Conservation (phyloP, 2,888 invertebrate species). For the Serripes groenlandicus region DNA sequence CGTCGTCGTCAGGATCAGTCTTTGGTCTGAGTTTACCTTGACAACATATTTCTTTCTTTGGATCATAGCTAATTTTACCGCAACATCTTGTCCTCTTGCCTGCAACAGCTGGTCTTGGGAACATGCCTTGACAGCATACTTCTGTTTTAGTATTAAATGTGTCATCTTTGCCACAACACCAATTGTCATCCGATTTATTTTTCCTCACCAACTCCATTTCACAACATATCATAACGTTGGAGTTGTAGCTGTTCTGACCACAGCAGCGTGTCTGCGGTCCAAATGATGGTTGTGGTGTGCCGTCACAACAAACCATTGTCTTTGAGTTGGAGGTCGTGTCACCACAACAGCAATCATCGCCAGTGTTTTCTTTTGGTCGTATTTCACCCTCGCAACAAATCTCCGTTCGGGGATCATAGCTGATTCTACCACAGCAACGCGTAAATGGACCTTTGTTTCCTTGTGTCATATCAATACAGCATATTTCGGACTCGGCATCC, state of each 20-base stretch:
- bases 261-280: slow-evolving; percentile 50
- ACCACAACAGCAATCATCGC: slow-evolving; percentile 59
- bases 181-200: slow-evolving; percentile 47
- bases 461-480: slow-evolving; percentile 56
- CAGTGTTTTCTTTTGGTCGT: slow-evolving; percentile 30
- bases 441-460: slow-evolving; percentile 34
- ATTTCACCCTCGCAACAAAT: slow-evolving; percentile 56
- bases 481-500: slow-evolving; percentile 39
- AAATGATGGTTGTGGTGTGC: slow-evolving; percentile 47
- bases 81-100: slow-evolving; percentile 52
- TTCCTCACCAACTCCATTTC: slow-evolving; percentile 41
- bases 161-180: slow-evolving; percentile 52
- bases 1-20: slow-evolving; percentile 33
- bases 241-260: slow-evolving; percentile 44
- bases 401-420: slow-evolving; percentile 50
- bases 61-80: slow-evolving; percentile 50
- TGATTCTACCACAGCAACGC: slow-evolving; percentile 51
- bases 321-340: slow-evolving; percentile 44
- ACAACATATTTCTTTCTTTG: slow-evolving; percentile 40
- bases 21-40: slow-evolving; percentile 42
- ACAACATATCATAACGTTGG: slow-evolving; percentile 42
- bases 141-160: slow-evolving; percentile 51
- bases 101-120: slow-evolving; percentile 48
- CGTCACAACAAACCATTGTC: slow-evolving; percentile 48
- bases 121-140: slow-evolving; percentile 57